Evolutionary conservation across 64 coral and sea anemone genomes (phyloP).

Genomic region (Acropora tenuis): DNA sequence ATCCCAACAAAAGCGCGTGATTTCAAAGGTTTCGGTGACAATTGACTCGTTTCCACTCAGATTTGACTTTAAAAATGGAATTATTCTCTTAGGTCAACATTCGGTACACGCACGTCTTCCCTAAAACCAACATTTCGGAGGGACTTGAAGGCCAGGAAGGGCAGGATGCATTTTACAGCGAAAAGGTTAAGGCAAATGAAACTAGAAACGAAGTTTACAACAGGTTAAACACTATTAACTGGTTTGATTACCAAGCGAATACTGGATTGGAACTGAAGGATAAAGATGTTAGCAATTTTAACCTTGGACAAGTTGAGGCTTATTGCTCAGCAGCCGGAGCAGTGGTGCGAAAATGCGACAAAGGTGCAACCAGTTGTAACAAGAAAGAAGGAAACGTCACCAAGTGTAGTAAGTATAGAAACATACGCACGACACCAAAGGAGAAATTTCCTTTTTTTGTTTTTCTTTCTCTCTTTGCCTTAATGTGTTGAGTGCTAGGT

Average conservation of each 20-base stretch:
- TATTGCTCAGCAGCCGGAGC: constrained; percentile 61
- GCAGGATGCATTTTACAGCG: neutral
- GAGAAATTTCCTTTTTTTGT: no score
- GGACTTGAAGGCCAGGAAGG: neutral
- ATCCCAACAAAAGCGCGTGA: neutral
- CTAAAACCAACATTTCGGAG: neutral
- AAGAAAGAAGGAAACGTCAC: neutral
- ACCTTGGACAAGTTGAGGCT: constrained; percentile 43
- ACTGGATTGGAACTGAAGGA: constrained; percentile 39
- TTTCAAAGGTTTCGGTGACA: neutral
- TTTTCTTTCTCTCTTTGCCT: no score
- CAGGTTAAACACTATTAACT: neutral
- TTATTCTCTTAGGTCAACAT: neutral
- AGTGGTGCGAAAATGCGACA: constrained; percentile 54
- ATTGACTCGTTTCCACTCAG: no score
- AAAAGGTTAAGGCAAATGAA: neutral
- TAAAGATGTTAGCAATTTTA: constrained; percentile 26
- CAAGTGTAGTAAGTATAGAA: constrained; percentile 6
- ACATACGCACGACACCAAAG: no score
- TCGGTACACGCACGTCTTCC: neutral
- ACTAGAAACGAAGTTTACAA: constrained; percentile 6
- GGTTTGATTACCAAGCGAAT: constrained; percentile 15
- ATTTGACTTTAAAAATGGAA: no score
- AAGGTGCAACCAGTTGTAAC: neutral
- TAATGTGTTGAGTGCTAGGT: no score